These are phyloP conservation scores for Dipodomys stephensi DNA, from an alignment of 2,113 vertebrate species.

Conservation along the genomic window DNA sequence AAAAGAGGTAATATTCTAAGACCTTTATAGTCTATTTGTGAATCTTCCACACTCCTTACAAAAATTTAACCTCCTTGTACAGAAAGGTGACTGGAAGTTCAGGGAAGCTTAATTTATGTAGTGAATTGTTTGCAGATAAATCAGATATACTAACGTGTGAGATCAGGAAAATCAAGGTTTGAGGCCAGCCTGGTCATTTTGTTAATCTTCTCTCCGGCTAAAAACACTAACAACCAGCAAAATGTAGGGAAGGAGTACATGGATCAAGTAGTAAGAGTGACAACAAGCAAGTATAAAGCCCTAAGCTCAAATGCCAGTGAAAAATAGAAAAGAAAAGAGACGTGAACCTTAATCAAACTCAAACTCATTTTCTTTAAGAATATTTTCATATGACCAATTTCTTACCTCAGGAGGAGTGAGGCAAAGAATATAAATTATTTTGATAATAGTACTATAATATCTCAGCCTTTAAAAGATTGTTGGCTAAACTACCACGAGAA, in stretches of 20 bases:
- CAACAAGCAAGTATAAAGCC: no score
- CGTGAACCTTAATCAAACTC: not conserved
- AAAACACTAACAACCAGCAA: no score
- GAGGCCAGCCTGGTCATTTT: no score
- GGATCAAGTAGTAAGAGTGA: no score
- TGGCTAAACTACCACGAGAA: slow-evolving; percentile 43
- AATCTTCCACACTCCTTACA: not conserved
- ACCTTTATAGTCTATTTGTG: not conserved
- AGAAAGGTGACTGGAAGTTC: not conserved
- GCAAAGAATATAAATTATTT: slow-evolving; percentile 21
- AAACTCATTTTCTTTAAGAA: not conserved
- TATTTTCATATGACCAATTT: not conserved
- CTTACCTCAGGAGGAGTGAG: not conserved
- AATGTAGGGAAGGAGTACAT: no score
- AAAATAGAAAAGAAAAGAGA: not conserved
- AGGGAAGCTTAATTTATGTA: not conserved
- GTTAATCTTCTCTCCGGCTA: no score
- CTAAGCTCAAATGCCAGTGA: not conserved
- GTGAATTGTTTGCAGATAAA: no score
- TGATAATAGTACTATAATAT: not conserved
- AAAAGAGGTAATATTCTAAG: not conserved
- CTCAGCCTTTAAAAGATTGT: slow-evolving; percentile 38
- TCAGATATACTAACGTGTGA: no score
- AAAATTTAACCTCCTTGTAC: not conserved
- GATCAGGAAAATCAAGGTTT: no score